Evolutionary conservation across 1,140 invertebrate genomes (phyloP), one percentile per base, ranked within the genome.

Genomic region (Eriocheir sinensis): DNA sequence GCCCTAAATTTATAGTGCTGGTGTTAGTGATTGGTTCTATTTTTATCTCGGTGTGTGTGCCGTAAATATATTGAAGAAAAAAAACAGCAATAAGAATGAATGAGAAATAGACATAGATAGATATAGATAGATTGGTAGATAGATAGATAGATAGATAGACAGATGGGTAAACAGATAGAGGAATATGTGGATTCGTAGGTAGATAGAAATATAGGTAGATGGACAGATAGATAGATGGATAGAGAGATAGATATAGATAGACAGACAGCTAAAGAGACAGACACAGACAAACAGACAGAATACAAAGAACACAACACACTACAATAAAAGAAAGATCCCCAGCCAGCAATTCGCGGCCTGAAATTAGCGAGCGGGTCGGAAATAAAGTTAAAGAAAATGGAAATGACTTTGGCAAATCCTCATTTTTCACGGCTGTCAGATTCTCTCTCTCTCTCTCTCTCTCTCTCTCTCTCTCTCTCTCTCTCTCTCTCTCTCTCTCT

Each of bases 401-500:
- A n/a, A n/a, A n/a, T n/a, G n/a, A n/a, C n/a, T n/a, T n/a, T n/a
- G 79, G 34, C 79, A 81, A 81, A 81, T 9, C n/a, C 34, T 81
- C 34, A 27, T 34, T 17, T 30, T 81, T 30, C 9, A 81, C 40
- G 9, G 27, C 85, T 41, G 6, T 85, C 79, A 6, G 27, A 8
- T 27, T 36, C 83, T 34, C 83, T 86, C 83, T 86, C 83, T 86
- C 83, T 86, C 83, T 86, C 83, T 86, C 83, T 86, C 83, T 86
- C 83, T 86, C 83, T 90, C 89, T 90, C 34, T 72, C 48, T 72
- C 89, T 90, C 89, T 90, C 89, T 90, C 89, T 90, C 89, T 90
- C 89, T 90, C 89, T 90, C 89, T 90, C 89, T 90, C 89, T 90
- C 89, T 90, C 89, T 90, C 89, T 90, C 89, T 90, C 89, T 90